Evolutionary conservation across 2,888 invertebrate species (phyloP), one percentile per base, ranked within the genome.

Genomic region (Cantharis lateralis): DNA sequence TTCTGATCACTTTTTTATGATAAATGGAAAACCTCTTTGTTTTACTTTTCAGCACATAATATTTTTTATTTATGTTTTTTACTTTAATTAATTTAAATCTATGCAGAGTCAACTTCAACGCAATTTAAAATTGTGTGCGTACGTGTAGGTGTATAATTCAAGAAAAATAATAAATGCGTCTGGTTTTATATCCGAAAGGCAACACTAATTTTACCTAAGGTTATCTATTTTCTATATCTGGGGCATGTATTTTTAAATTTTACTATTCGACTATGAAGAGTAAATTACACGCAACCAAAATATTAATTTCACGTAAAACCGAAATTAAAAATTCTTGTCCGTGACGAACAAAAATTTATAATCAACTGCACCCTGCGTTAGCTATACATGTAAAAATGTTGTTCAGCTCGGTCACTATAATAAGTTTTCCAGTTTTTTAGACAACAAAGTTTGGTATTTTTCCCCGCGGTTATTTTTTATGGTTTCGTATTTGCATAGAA

Each of bases 351-450:
- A 48, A 48, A n/a, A 48, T 48, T 48, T 48, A 9, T 48, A 48
- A 48, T 13, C 5, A 7, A 48, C 48, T 48, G 48, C 48, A n/a
- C 48, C 48, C 48, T 48, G 48, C n/a, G n/a, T 48, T 48, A 48
- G n/a, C 48, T n/a, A 48, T 48, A 48, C 26, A 28, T 48, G 48
- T 7, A 48, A 48, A 48, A 48, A 48, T 48, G 48, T n/a, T 48
- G 48, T 9, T 48, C 48, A 7, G 32, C 13, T 32, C 13, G 13
- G 5, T 32, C 32, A 13, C 26, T 28, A 28, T 7, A n/a, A 48
- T 48, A n/a, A n/a, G 48, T 48, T 48, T 64, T 64, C 32, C 32
- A 66, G 48, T 70, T 68, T 79, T 63, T 74, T 68, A 70, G 28
- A 78, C 26, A 32, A 68, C 20, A 64, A 64, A 64, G 13, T 64